A percentile compares a stretch with the other conserved stretches of the same genome.
Evolutionary conservation across 1,140 invertebrate species (phyloP).

Genomic region (Leucophenga varia): DNA sequence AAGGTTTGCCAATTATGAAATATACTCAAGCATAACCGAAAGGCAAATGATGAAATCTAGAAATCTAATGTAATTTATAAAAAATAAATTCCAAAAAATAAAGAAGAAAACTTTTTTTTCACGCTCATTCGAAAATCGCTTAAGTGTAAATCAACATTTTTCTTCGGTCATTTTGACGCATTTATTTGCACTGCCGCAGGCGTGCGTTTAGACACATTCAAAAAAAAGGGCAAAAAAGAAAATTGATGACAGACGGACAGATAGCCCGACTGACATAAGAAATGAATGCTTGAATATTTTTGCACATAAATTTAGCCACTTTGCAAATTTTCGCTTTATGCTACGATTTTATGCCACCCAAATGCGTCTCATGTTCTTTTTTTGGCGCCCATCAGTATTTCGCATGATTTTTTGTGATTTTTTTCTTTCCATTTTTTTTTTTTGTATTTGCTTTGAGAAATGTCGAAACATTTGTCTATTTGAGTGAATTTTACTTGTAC

Average conservation of each 20-base stretch:
- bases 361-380: no score
- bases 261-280: not conserved
- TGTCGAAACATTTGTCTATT: conserved; percentile 45
- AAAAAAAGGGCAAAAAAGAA: not conserved
- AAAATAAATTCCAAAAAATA: not conserved
- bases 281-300: conserved; percentile 23
- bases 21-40: no score
- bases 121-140: not conserved
- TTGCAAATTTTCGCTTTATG: conserved; percentile 15
- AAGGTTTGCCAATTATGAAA: no score
- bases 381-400: not conserved
- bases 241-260: conserved; percentile 11
- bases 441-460: conserved; percentile 33
- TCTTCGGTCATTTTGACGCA: conserved; percentile 7
- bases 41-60: no score
- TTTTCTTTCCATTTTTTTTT: conserved; percentile 7
- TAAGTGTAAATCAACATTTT: conserved; percentile 9
- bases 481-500: no score
- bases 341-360: no score
- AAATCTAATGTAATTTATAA: not conserved
- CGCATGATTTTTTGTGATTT: not conserved
- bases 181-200: conserved; percentile 14
- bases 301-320: conserved; percentile 45
- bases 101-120: not conserved
- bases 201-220: not conserved